A percentile compares a stretch with the other conserved stretches of the same genome.
Evolutionary conservation across 2,888 invertebrate species (phyloP).

Genomic region (Camponotus fellah): DNA sequence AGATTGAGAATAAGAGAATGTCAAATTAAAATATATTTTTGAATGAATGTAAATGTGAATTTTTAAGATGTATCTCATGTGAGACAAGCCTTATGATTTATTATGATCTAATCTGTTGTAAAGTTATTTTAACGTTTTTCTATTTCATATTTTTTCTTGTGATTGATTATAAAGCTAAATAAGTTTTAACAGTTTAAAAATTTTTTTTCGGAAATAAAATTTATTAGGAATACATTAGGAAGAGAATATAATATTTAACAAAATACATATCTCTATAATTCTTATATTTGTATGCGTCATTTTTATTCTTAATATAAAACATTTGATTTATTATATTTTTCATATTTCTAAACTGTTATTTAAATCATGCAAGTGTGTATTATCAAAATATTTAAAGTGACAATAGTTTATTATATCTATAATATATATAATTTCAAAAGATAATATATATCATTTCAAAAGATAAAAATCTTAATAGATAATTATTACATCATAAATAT

Average conservation of each 20-base stretch:
- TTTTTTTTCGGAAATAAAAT: not conserved
- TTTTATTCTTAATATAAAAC: not conserved
- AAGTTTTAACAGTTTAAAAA: not conserved
- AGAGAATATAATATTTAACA: slow-evolving; percentile 1
- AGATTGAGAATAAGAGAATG: not conserved
- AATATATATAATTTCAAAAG: not conserved
- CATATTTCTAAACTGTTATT: slow-evolving; percentile 2
- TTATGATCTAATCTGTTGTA: not conserved
- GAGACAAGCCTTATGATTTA: not conserved
- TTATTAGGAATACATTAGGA: not conserved
- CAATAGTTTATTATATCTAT: not conserved
- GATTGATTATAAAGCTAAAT: not conserved
- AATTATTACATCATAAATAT: slow-evolving; percentile 7
- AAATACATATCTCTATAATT: not conserved
- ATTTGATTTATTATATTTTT: not conserved
- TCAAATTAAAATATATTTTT: slow-evolving; percentile 20
- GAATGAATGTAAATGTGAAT: not conserved
- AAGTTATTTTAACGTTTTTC: slow-evolving; percentile 3
- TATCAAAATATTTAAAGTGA: not conserved
- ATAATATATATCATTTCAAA: not conserved
- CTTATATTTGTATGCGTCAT: not conserved
- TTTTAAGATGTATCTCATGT: not conserved
- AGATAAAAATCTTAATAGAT: slow-evolving; percentile 13
- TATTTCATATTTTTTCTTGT: not conserved
- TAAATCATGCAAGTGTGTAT: not conserved